Base-by-base conservation (phyloP, 2,797 vertebrate genomes). In the Poliocrania exsul region DNA sequence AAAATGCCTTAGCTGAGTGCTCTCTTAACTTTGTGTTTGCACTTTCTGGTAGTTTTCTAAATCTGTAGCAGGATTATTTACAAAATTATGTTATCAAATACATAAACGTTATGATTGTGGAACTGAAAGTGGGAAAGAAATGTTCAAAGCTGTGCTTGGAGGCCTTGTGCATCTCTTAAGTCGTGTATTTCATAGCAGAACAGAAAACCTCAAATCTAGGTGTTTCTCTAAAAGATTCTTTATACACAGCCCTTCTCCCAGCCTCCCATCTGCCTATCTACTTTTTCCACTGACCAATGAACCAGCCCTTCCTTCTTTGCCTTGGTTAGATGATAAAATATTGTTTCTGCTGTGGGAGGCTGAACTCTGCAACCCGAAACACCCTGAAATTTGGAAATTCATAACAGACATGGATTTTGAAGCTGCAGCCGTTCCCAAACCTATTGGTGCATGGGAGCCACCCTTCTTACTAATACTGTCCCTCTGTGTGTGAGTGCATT, bases 331-430 rank as follows among this genome's bases (percentile, higher is more conserved):
- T 84, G 91, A 84, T 85, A 91, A 89, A 61, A 92, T 91, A 75
- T 19, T 51, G 31, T 85, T 92, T 93, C 87, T 88, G 64, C 67
- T 91, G 67, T 74, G 86, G 24, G 38, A 71, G 49, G 53, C 80
- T 91, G 85, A 79, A 78, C 23, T 6, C 0, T 71, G 85, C 85
- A 88, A 94, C 57, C 56, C 0, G 26, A 96, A 96, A 86, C 46
- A 3, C 79, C 65, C 85, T 91, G 89, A 95, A 93, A 91, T 93
- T 85, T 86, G 75, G 61, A 83, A 88, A 93, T 93, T 81, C 91
- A 86, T 66, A 85, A 58, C 67, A 78, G 71, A 42, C 71, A 35
- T 87, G 77, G 60, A 81, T 81, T 90, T 86, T 42, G 87, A 92
- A 77, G 25, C 53, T 40, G 19, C 82, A 38, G 31, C 65, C 4